phyloP scores from a whole-genome alignment of 2,797 vertebrate genomes.

The Enoplosus armatus region DNA sequence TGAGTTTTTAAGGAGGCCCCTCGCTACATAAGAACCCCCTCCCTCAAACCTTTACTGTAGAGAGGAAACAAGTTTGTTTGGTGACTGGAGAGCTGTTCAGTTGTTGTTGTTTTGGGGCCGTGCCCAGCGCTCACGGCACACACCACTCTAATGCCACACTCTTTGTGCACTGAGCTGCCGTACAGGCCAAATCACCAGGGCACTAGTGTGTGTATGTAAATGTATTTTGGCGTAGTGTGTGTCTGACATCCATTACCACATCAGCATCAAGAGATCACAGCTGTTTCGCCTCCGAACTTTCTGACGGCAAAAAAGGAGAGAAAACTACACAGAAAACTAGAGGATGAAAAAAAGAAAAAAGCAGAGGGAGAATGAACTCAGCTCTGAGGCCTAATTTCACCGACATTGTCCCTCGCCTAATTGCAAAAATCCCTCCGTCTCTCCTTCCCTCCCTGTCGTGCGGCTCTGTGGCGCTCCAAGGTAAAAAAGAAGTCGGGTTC shows the following conservation, averaged over 20 bases:
- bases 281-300: constrained; percentile 74
- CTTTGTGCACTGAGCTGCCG: constrained; percentile 51
- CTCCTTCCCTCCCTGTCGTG: constrained; percentile 65
- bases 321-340: constrained; percentile 48
- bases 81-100: constrained; percentile 62
- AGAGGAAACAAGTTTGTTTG: constrained; percentile 61
- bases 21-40: constrained; percentile 27
- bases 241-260: constrained; percentile 53
- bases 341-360: constrained; percentile 15
- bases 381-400: constrained; percentile 88
- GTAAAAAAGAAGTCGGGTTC: constrained; percentile 87
- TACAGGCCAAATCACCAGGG: constrained; percentile 60
- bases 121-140: constrained; percentile 61
- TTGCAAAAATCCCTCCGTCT: constrained; percentile 84
- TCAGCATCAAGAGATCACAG: constrained; percentile 64
- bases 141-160: constrained; percentile 51
- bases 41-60: constrained; percentile 47
- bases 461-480: constrained; percentile 83
- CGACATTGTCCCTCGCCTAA: constrained; percentile 85
- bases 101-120: constrained; percentile 64
- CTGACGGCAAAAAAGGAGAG: constrained; percentile 40
- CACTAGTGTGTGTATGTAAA: constrained; percentile 51
- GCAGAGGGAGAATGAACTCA: constrained; percentile 75
- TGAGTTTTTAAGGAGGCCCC: constrained; percentile 43
- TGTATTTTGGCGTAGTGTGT: constrained; percentile 36